Percentiles rank a stretch among this genome's conserved stretches.
Evolutionary conservation across 2,888 invertebrate species (phyloP).

Genomic region (Pomacea canaliculata): DNA sequence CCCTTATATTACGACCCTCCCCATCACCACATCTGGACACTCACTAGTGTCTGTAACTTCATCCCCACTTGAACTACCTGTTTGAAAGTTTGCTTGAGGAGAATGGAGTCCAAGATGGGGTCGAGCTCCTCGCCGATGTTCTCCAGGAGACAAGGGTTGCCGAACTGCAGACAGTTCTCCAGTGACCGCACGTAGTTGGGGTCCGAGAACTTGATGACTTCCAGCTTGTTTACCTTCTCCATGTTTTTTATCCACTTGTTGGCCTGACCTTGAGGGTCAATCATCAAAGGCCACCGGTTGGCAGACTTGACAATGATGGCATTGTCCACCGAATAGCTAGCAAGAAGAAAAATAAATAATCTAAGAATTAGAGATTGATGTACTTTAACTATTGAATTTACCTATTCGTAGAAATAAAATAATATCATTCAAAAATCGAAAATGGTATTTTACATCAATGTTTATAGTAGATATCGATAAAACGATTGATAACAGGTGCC

Average conservation of each 20-base stretch:
- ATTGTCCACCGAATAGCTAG: conserved; percentile 68
- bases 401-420: background rate
- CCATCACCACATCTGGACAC: no score
- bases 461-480: no score
- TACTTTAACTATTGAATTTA: background rate
- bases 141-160: conserved; percentile 80
- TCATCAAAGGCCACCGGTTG: conserved; percentile 70
- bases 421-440: no score
- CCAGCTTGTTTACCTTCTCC: conserved; percentile 85
- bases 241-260: conserved; percentile 95
- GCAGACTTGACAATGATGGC: conserved; percentile 66
- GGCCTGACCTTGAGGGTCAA: conserved; percentile 80
- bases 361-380: background rate
- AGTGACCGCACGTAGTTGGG: conserved; percentile 83
- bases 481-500: no score
- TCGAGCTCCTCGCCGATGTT: conserved; percentile 80
- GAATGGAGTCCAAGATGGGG: conserved; percentile 78
- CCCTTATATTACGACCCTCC: no score
- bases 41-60: no score
- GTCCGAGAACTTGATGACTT: conserved; percentile 87
- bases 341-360: background rate
- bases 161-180: conserved; percentile 79
- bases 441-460: no score
- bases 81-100: conserved; percentile 85
- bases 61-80: conserved; percentile 69